Conservation (phyloP, 1,140 invertebrate species). For the Tetranychus cinnabarinus region DNA sequence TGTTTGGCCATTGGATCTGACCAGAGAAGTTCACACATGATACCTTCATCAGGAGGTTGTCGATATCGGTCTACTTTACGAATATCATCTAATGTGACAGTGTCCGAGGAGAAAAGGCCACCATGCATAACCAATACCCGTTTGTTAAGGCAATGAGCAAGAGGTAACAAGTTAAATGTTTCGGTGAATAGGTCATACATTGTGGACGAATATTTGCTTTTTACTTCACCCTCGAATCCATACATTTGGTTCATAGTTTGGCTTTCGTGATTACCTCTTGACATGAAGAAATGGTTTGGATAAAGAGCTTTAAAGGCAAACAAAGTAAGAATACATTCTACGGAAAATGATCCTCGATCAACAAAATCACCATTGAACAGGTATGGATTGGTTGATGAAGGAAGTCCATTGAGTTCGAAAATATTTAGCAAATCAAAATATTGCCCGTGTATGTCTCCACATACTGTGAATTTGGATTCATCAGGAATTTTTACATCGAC, state of each 20-base stretch:
- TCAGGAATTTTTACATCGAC: slow-evolving; percentile 68
- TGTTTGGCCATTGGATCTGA: slow-evolving; percentile 76
- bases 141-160: slow-evolving; percentile 82
- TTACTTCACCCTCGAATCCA: slow-evolving; percentile 33
- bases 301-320: slow-evolving; percentile 93
- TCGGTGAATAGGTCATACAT: slow-evolving; percentile 96
- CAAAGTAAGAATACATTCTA: slow-evolving; percentile 93
- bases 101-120: slow-evolving; percentile 64
- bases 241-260: slow-evolving; percentile 99
- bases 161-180: slow-evolving; percentile 89
- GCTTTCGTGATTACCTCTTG: slow-evolving; percentile 92
- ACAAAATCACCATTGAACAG: slow-evolving; percentile 73
- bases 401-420: slow-evolving; percentile 84
- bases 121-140: slow-evolving; percentile 86
- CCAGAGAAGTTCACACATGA: slow-evolving; percentile 96
- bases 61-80: slow-evolving; percentile 62
- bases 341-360: slow-evolving; percentile 93
- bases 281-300: slow-evolving; percentile 93
- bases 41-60: slow-evolving; percentile 86
- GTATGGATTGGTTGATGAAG: slow-evolving; percentile 85
- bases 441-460: slow-evolving; percentile 99
- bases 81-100: slow-evolving; percentile 75
- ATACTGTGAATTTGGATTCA: slow-evolving; percentile 85
- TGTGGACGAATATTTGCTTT: slow-evolving; percentile 57
- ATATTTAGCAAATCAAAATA: slow-evolving; percentile 97